A percentile compares a stretch with the other conserved stretches of the same genome.
Conservation (phyloP, 2,888 invertebrate species). For the Lepidocyrtinus sp. region DNA sequence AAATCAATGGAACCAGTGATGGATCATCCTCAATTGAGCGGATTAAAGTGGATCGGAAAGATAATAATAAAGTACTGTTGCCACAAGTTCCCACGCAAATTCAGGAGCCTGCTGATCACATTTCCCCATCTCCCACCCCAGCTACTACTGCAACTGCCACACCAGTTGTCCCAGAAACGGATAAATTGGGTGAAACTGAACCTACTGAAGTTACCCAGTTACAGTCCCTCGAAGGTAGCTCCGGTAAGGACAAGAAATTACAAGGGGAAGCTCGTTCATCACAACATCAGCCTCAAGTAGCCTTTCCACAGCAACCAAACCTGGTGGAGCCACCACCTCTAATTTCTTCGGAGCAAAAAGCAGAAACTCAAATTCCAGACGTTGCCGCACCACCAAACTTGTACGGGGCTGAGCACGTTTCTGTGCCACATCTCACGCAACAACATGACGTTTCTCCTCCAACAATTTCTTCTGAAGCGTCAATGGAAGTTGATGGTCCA, state of each 20-base stretch:
- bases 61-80: too few species aligned
- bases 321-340: background rate
- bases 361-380: background rate
- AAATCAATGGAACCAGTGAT: too few species aligned
- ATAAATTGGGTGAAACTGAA: constrained; percentile 15
- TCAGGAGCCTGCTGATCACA: constrained; percentile 9
- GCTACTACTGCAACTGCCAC: constrained; percentile 26
- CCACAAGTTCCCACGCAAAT: too few species aligned
- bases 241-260: too few species aligned
- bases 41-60: too few species aligned
- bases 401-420: too few species aligned
- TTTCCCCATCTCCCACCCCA: background rate
- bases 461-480: background rate
- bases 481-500: too few species aligned
- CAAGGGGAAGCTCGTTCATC: too few species aligned
- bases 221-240: constrained; percentile 33
- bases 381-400: too few species aligned
- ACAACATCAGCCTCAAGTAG: too few species aligned
- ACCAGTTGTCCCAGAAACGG: background rate
- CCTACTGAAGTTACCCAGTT: constrained; percentile 29
- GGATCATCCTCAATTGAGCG: too few species aligned
- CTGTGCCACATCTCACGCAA: background rate
- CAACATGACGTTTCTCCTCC: background rate
- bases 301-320: background rate
- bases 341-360: too few species aligned